phyloP scores from a whole-genome alignment of 1,140 invertebrate genomes.

The Frieseomelitta varia region DNA sequence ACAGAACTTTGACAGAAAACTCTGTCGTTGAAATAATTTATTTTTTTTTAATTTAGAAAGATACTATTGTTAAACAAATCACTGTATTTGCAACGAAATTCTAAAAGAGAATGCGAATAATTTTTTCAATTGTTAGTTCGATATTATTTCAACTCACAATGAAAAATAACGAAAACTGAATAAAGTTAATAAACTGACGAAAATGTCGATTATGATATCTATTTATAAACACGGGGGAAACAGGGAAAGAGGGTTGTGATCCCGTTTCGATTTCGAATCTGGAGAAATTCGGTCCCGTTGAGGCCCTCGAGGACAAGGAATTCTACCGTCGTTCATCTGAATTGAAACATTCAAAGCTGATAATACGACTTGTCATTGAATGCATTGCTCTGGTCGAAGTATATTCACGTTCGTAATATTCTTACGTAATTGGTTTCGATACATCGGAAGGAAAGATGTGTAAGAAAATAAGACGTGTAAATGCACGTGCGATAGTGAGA shows the following conservation, averaged over 20 bases:
- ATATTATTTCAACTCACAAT: background rate
- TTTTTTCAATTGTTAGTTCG: background rate
- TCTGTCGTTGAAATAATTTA: background rate
- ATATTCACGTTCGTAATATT: background rate
- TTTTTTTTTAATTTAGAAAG: background rate
- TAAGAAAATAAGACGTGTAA: background rate
- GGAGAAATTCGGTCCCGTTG: constrained; percentile 36
- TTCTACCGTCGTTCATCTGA: background rate
- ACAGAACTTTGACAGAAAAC: background rate
- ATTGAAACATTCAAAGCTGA: background rate
- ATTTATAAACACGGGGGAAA: background rate
- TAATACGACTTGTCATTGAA: constrained; percentile 3
- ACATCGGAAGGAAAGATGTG: background rate
- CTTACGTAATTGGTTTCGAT: background rate
- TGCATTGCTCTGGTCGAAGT: background rate
- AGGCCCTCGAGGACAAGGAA: constrained; percentile 4
- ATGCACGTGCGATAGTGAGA: background rate
- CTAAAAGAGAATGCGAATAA: background rate
- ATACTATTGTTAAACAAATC: background rate
- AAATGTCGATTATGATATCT: background rate
- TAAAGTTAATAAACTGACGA: background rate
- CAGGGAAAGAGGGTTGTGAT: background rate
- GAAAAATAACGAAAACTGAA: too few species aligned
- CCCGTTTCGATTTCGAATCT: constrained; percentile 9
- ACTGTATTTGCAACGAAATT: too few species aligned